These are phyloP conservation scores for Teleopsis dalmanni DNA, from an alignment of 1,140 invertebrate genomes.

Conservation along the genomic window DNA sequence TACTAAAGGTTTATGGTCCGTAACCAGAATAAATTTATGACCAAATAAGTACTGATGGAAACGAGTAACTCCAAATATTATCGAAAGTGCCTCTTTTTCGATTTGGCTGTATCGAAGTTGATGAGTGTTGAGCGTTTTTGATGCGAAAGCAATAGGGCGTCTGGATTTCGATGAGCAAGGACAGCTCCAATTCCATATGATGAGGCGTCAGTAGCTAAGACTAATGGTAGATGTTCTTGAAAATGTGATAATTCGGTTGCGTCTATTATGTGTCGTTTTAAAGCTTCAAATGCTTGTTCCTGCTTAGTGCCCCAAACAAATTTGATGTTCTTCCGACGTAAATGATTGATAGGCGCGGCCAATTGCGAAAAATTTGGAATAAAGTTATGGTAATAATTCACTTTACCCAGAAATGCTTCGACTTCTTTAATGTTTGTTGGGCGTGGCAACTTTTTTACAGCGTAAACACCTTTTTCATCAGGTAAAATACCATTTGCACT, in stretches of 20 bases:
- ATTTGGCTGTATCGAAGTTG: conserved; percentile 49
- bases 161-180: conserved; percentile 35
- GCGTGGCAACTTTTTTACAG: conserved; percentile 17
- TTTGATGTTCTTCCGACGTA: conserved; percentile 18
- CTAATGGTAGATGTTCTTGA: too few species aligned
- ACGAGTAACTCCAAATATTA: conserved; percentile 46
- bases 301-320: conserved; percentile 20
- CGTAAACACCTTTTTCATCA: conserved; percentile 12
- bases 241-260: too few species aligned
- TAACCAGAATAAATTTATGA: conserved; percentile 41
- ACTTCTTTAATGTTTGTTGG: conserved; percentile 33
- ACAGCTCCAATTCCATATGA: conserved; percentile 46
- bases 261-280: conserved; percentile 3
- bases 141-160: conserved; percentile 48
- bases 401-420: conserved; percentile 25
- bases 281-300: neutral
- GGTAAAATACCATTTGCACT: conserved; percentile 21
- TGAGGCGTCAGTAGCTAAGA: conserved; percentile 44
- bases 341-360: conserved; percentile 17
- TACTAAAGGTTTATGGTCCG: conserved; percentile 47
- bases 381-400: conserved; percentile 27
- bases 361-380: conserved; percentile 24
- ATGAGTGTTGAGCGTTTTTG: conserved; percentile 41
- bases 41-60: conserved; percentile 51
- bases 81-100: conserved; percentile 49